These are phyloP conservation scores for Sphaerophoria rueppellii DNA, from an alignment of 2,888 invertebrate species.

Conservation along the genomic window DNA sequence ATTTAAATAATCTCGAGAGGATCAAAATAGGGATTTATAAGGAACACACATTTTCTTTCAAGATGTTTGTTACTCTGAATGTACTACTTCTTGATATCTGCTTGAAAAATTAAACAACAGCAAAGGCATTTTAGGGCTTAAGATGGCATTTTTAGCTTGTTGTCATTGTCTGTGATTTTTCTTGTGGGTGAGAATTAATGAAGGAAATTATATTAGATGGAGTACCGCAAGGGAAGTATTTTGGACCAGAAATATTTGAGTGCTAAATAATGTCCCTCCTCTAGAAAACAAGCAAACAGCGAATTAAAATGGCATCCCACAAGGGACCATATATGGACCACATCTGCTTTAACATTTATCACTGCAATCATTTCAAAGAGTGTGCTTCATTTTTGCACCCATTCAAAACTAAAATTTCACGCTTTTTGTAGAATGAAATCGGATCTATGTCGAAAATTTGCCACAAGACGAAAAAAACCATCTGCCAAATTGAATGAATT, in stretches of 20 bases:
- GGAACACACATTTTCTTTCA: not conserved
- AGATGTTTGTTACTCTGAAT: slow-evolving; percentile 5
- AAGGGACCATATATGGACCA: not conserved
- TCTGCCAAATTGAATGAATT: slow-evolving; percentile 11
- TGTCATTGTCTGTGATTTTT: not conserved
- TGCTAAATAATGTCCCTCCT: not conserved
- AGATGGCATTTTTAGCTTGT: not conserved
- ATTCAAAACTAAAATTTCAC: not conserved
- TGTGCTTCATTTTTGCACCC: not conserved
- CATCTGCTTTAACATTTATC: not conserved
- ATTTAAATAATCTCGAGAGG: slow-evolving; percentile 3
- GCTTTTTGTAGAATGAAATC: not conserved
- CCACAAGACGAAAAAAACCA: not conserved
- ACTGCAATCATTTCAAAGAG: not conserved
- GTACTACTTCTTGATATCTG: not conserved
- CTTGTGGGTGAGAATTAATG: not conserved
- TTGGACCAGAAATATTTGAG: not conserved
- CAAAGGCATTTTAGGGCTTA: not conserved
- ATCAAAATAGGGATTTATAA: slow-evolving; percentile 17
- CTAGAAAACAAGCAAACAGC: not conserved
- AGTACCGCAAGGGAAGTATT: not conserved
- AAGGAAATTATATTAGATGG: not conserved
- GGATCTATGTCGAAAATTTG: not conserved
- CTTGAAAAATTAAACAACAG: slow-evolving; percentile 13
- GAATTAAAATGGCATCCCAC: not conserved